Evolutionary conservation across 2,113 vertebrate species (phyloP), one percentile per base, ranked within the genome.

Genomic region (Cacatua alba): DNA sequence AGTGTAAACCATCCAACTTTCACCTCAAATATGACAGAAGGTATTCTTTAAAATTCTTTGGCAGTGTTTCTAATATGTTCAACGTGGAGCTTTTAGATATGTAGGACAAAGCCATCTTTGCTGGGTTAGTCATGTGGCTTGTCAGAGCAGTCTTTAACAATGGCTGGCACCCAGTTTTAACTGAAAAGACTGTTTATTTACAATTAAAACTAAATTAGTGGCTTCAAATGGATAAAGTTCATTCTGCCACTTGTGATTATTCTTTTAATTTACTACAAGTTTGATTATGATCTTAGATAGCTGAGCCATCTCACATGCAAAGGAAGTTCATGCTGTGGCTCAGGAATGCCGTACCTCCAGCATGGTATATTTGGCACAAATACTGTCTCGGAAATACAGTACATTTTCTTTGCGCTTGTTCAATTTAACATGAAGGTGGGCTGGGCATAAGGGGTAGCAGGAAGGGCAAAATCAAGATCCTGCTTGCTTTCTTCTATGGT

Each of bases 291-390:
- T 39, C 43, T 79, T 70, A 44, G 21, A 62, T 5, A 71, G 28
- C 23, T 63, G 49, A 76, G 35, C 31, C 57, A 62, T 74, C 63
- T 90, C 63, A 51, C 26, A 37, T 33, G 19, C 35, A 76, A 63
- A 77, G 17, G 10, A 85, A 25, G 18, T 46, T 75, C 41, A 53
- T 23, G 31, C 13, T 1, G 0, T 44, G 21, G 49, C 26, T 93
- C 37, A 43, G n/a, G 31, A 65, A 72, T 24, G 18, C 31, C 35
- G 55, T 25, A 65, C 13, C 15, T 79, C 6, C 21, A 37, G n/a
- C 0, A 0, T 6, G n/a, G 41, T 24, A 13, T 10, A 29, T 28
- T 5, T 19, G 18, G n/a, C 23, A 90, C 20, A 85, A 62, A 59
- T 3, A 1, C 24, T 44, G 39, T 24, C 33, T 64, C 1, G 0